Evolutionary conservation across 2,113 vertebrate genomes (phyloP).

Genomic region (Macheiramphus alcinus): DNA sequence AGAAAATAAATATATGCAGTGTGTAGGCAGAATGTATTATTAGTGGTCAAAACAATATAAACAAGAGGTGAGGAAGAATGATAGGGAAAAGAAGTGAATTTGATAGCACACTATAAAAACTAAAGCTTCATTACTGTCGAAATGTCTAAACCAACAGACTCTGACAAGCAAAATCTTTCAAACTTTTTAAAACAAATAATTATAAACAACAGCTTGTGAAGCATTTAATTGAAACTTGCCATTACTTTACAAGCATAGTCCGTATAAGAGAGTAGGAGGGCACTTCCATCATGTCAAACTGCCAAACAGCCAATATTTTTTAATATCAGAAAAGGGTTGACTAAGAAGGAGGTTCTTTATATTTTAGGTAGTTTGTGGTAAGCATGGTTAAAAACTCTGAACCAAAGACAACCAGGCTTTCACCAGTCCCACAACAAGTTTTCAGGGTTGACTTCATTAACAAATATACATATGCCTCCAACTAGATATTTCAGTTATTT

Average conservation of each 20-base stretch:
- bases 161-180: not conserved
- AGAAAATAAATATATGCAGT: slow-evolving; percentile 1
- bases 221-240: not conserved
- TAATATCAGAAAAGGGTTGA: slow-evolving; percentile 9
- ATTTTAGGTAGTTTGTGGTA: slow-evolving; percentile 73
- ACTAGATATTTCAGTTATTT: slow-evolving; percentile 61
- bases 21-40: not conserved
- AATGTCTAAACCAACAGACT: not conserved
- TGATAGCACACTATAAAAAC: not conserved
- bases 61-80: not conserved
- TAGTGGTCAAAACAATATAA: not conserved
- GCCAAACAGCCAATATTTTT: not conserved
- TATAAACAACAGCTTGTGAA: slow-evolving; percentile 1
- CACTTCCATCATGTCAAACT: not conserved
- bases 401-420: slow-evolving; percentile 63
- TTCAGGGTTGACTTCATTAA: slow-evolving; percentile 67
- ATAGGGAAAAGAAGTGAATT: not conserved
- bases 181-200: slow-evolving; percentile 13
- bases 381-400: slow-evolving; percentile 65
- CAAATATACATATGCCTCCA: slow-evolving; percentile 71
- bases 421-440: slow-evolving; percentile 78
- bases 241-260: not conserved
- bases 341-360: slow-evolving; percentile 27
- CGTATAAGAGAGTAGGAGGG: not conserved
- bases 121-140: not conserved